phyloP scores from a whole-genome alignment of 2,113 vertebrate genomes.

The Heterotis niloticus region DNA sequence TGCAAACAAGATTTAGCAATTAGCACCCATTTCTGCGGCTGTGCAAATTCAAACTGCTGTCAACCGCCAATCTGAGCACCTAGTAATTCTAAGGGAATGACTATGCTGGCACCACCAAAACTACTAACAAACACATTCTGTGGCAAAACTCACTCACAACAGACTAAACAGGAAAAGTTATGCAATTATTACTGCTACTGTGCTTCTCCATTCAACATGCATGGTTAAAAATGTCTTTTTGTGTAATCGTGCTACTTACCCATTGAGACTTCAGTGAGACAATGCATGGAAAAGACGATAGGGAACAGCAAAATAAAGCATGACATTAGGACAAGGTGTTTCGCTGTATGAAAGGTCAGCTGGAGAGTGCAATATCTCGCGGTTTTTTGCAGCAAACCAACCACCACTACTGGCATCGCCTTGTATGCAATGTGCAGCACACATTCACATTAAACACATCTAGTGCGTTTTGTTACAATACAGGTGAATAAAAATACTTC shows the following conservation, averaged over 20 bases:
- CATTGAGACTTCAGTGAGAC: neutral
- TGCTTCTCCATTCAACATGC: neutral
- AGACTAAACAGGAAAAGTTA: neutral
- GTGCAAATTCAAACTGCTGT: constrained; percentile 55
- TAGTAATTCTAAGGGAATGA: constrained; percentile 43
- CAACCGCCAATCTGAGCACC: constrained; percentile 58
- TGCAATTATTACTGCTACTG: neutral
- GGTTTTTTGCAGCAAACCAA: neutral
- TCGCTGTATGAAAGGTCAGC: neutral
- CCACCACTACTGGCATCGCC: neutral
- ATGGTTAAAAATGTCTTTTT: neutral
- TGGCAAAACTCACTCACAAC: constrained; percentile 27
- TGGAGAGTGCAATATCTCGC: neutral
- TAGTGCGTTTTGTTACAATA: neutral
- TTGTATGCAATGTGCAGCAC: neutral
- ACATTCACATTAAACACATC: neutral
- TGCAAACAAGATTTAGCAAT: constrained; percentile 59
- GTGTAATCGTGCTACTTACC: neutral
- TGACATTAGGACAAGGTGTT: neutral
- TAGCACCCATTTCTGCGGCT: constrained; percentile 59
- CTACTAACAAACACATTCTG: constrained; percentile 44
- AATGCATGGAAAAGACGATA: constrained; percentile 7
- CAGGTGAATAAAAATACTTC: neutral
- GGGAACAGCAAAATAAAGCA: neutral
- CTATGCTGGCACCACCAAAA: constrained; percentile 39